phyloP scores from a whole-genome alignment of 2,113 vertebrate species.

The Gallinago paraguaiae region DNA sequence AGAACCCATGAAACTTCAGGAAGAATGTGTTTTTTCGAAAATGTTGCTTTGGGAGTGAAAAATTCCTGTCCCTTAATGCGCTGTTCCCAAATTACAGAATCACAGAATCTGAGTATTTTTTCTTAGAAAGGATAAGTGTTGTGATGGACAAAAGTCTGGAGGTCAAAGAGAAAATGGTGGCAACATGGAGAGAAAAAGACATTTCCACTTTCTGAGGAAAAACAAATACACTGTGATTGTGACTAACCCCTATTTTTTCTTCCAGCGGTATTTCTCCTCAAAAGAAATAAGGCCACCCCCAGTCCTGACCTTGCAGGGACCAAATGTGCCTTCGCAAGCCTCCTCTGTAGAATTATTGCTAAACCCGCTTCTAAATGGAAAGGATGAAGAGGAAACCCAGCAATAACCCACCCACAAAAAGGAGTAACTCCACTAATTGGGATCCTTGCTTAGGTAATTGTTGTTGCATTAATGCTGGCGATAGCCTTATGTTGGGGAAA shows the following conservation, averaged over 20 bases:
- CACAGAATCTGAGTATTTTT: too few species aligned
- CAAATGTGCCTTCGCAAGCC: not conserved
- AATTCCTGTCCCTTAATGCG: not conserved
- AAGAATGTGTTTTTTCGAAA: not conserved
- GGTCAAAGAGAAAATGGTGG: too few species aligned
- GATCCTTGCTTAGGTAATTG: not conserved
- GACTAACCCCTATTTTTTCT: not conserved
- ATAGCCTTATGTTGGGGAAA: not conserved
- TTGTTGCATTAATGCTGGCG: not conserved
- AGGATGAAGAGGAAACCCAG: not conserved
- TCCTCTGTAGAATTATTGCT: not conserved
- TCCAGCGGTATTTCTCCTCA: not conserved
- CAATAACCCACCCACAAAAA: not conserved
- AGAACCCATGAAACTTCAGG: not conserved
- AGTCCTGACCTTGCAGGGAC: not conserved
- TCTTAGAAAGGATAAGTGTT: too few species aligned
- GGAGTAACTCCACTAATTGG: not conserved
- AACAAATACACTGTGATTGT: rapidly evolving
- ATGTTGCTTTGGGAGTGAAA: not conserved
- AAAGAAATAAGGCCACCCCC: not conserved
- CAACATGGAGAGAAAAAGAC: too few species aligned
- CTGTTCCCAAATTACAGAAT: not conserved
- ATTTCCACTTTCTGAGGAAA: not conserved
- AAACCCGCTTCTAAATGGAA: not conserved
- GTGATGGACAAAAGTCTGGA: too few species aligned